Conservation (phyloP, 2,888 invertebrate genomes). For the Cheilosia vernalis region DNA sequence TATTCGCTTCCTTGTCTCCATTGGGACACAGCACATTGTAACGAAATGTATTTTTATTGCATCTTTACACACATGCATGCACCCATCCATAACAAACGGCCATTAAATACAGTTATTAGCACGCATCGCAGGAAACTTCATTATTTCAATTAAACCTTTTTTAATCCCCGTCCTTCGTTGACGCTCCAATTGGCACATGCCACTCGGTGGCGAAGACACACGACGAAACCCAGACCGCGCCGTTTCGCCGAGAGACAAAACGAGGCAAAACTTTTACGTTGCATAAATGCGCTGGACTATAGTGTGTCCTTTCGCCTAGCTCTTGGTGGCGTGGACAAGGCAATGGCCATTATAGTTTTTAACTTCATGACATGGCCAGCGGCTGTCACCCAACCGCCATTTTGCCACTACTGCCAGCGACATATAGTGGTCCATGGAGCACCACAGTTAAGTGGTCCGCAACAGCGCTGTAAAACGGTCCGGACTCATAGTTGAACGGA, state of each 20-base stretch:
- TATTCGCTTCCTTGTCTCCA: background rate
- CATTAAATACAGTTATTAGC: slow-evolving; percentile 70
- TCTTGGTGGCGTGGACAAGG: slow-evolving; percentile 42
- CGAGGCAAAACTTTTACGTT: slow-evolving; percentile 65
- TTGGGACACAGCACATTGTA: slow-evolving; percentile 26
- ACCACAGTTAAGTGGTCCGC: slow-evolving; percentile 58
- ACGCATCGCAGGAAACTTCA: slow-evolving; percentile 71
- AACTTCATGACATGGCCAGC: slow-evolving; percentile 62
- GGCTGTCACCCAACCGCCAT: slow-evolving; percentile 48
- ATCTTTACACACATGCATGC: background rate
- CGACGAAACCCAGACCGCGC: slow-evolving; percentile 6
- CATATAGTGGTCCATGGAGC: slow-evolving; percentile 25
- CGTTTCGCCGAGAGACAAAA: slow-evolving; percentile 32
- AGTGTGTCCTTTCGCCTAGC: slow-evolving; percentile 36
- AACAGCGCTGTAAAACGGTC: slow-evolving; percentile 44
- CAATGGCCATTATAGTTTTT: slow-evolving; percentile 63
- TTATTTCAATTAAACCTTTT: slow-evolving; percentile 69
- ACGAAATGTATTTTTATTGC: slow-evolving; percentile 61
- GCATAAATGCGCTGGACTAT: slow-evolving; percentile 37
- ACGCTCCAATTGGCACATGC: slow-evolving; percentile 65
- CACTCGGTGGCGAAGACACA: slow-evolving; percentile 38
- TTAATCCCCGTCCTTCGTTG: slow-evolving; percentile 38
- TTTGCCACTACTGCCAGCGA: slow-evolving; percentile 30
- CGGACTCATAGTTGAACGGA: slow-evolving; percentile 4
- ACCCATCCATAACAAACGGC: slow-evolving; percentile 37